Base-by-base conservation (phyloP, 1,140 invertebrate species). In the Drosophila erecta region DNA sequence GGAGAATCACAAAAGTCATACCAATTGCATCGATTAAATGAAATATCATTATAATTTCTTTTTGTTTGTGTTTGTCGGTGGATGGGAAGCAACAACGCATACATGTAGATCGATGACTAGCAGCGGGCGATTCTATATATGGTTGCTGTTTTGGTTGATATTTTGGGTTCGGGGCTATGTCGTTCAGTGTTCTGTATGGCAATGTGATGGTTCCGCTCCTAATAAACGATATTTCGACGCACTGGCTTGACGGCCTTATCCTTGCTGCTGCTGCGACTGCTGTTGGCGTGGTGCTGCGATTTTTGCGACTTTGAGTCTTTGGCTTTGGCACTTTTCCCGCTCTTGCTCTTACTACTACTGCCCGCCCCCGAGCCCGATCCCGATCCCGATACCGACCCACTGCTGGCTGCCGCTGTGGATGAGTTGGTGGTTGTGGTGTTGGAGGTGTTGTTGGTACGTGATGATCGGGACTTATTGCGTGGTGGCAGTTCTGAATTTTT, bases 381-480 rank as follows among this genome's bases (percentile, higher is more conserved):
- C 35, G 12, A 12, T 38, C 37, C 64, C 62, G 61, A 35, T 4
- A 54, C 64, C 41, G 67, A 65, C 64, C 67, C 67, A 50, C 60
- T 66, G 61, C 72, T 37, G 41, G 60, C 50, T 27, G 81, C 55
- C 61, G 84, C 59, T 58, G 50, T 84, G 84, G 83, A 81, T 73
- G 83, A 66, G 64, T 67, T 51, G 64, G 60, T 83, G 60, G 77
- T 44, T 50, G 72, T 78, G 57, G 70, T 77, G 54, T 60, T 79
- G 73, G 51, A 71, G 62, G 67, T 77, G 76, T 76, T 85, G 84
- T 77, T 89, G 69, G 74, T 90, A 76, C 90, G 90, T 77, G 90
- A 90, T 81, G 90, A 84, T 35, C 90, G 90, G 85, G 90, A 91
- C 81, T 91, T 91, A 90, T 91, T 91, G 62, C 90, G 90, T 76